Conservation (phyloP, 2,113 vertebrate genomes). For the Xiphophorus hellerii region DNA sequence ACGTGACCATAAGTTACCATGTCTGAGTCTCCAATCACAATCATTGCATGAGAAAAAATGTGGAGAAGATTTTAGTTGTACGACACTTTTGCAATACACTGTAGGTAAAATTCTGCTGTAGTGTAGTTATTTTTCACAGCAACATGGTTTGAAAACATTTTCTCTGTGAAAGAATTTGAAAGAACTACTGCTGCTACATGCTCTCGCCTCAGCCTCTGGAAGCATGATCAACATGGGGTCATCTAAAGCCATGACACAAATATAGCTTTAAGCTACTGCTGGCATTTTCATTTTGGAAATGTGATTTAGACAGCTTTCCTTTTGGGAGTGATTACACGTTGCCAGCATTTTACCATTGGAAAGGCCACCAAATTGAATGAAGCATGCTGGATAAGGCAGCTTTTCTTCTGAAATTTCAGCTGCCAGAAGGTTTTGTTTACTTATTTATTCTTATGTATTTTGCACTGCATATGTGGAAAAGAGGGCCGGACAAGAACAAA, state of each 20-base stretch:
- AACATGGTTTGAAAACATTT: slow-evolving; percentile 45
- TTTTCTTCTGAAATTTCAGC: slow-evolving; percentile 61
- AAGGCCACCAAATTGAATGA: slow-evolving; percentile 73
- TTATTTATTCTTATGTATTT: too few species aligned
- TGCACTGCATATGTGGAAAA: slow-evolving; percentile 21
- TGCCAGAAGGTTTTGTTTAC: slow-evolving; percentile 43
- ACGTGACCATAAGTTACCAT: not conserved
- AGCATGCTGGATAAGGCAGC: slow-evolving; percentile 49
- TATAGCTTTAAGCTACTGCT: slow-evolving; percentile 71
- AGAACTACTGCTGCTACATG: slow-evolving; percentile 37
- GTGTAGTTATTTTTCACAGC: slow-evolving; percentile 12
- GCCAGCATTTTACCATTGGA: slow-evolving; percentile 62
- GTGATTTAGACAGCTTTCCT: slow-evolving; percentile 55
- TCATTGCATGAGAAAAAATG: not conserved
- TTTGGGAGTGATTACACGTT: slow-evolving; percentile 68
- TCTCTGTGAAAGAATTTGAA: slow-evolving; percentile 40
- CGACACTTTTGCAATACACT: not conserved
- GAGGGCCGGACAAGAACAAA: slow-evolving; percentile 15
- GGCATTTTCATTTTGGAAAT: slow-evolving; percentile 73
- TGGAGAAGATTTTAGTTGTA: too few species aligned
- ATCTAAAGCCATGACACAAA: slow-evolving; percentile 67
- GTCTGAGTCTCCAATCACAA: slow-evolving; percentile 7
- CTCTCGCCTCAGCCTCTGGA: slow-evolving; percentile 55
- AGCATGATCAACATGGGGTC: slow-evolving; percentile 64
- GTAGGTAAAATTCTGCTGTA: not conserved